Evolutionary conservation across 2,113 vertebrate genomes (phyloP), one percentile per base, ranked within the genome.

Genomic region (Phyllopteryx taeniolatus): DNA sequence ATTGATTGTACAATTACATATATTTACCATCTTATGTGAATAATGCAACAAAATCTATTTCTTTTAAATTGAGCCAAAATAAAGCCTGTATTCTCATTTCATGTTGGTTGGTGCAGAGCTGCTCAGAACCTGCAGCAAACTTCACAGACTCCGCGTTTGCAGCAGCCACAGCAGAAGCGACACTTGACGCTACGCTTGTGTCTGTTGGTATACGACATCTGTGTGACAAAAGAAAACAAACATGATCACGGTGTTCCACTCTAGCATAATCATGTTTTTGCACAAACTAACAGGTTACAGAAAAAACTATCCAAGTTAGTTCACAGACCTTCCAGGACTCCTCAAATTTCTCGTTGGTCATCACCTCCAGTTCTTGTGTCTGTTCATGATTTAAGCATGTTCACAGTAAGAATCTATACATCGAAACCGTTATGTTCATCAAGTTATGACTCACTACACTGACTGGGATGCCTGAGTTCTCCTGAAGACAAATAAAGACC

Each of bases 111-210:
- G 54, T 14, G 22, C 59, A 61, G 14, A 27, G 13, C 5, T n/a
- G 13, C 2, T 82, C 72, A 86, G 79, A 83, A 86, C 15, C 8
- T 80, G 82, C 93, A 94, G 83, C 93, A 94, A 1, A 83, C 6
- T 0, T 92, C 92, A 20, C 92, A 94, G 0, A 8, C 64, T 0
- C 1, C 1, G 0, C 42, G 19, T 0, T 0, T 13, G 9, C 94
- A 93, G 81, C 94, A 94, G 0, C 67, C 67, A 0, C 92, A 93
- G 83, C 93, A 94, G 73, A 71, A 88, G 0, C 56, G 0, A 73
- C 94, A 94, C 72, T 17, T 86, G 71, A 10, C 67, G 85, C 59
- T 2, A 39, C 61, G 35, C 14, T 86, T 90, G 4, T 63, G 68
- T 72, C 87, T 83, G 43, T 44, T 44, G 73, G 66, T 82, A 12